Evolutionary conservation across 2,888 invertebrate species (phyloP).

Genomic region (Dugesia japonica): DNA sequence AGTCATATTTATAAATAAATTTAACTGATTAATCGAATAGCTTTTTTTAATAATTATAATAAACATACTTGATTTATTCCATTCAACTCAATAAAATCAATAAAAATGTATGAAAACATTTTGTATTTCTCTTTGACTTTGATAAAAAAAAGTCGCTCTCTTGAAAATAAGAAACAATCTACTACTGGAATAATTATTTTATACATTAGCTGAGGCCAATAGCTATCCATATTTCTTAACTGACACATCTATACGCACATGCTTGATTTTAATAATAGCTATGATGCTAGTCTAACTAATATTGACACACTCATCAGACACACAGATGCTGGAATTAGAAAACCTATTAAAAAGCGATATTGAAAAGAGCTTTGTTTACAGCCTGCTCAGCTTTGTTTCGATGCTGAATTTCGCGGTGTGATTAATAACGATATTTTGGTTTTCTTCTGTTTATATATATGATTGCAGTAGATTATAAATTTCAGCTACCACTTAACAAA

Average conservation of each 20-base stretch:
- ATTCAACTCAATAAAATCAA: neutral
- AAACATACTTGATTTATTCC: too few species aligned
- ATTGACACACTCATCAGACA: conserved; percentile 8
- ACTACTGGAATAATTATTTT: conserved; percentile 12
- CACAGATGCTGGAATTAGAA: neutral
- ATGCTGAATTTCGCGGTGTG: conserved; percentile 10
- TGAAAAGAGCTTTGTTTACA: conserved; percentile 14
- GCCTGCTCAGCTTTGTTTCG: conserved; percentile 9
- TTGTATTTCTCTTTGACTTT: too few species aligned
- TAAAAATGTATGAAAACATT: conserved; percentile 12
- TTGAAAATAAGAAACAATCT: conserved; percentile 5
- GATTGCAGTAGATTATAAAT: too few species aligned
- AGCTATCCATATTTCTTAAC: conserved; percentile 3
- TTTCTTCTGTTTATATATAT: too few species aligned
- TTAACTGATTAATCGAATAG: too few species aligned
- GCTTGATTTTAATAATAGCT: conserved; percentile 12
- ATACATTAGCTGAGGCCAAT: neutral
- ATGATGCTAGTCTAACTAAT: too few species aligned
- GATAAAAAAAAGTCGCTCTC: conserved; percentile 13
- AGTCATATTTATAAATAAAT: too few species aligned
- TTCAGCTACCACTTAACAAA: too few species aligned
- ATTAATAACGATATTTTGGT: neutral
- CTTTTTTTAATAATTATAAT: too few species aligned
- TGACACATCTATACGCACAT: neutral
- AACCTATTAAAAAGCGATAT: neutral